Conservation (phyloP, 2,888 invertebrate genomes). For the Eledone cirrhosa region DNA sequence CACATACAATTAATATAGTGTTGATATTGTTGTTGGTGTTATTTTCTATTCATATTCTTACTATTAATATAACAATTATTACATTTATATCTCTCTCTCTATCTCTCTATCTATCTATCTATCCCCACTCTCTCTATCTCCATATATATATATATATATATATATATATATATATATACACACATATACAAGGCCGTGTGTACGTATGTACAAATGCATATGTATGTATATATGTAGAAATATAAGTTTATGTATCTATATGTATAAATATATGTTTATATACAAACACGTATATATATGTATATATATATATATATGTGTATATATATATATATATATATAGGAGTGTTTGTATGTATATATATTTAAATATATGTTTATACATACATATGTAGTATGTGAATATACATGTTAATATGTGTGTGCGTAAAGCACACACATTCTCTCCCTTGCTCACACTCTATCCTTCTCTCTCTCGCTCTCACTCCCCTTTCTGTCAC, state of each 20-base stretch:
- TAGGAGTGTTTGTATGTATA: no score
- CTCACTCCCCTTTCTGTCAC: not conserved
- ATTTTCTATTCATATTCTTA: no score
- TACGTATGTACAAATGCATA: not conserved
- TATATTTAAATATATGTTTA: not conserved
- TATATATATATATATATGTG: not conserved
- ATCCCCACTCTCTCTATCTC: not conserved
- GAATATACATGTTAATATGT: no score
- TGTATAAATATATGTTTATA: not conserved
- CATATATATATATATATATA: not conserved
- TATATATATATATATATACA: not conserved
- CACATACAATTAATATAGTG: no score
- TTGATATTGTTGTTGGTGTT: no score
- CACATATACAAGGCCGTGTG: not conserved
- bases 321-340: slow-evolving; percentile 6
- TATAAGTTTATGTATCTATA: not conserved
- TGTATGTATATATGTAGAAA: not conserved
- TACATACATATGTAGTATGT: not conserved
- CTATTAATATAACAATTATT: no score
- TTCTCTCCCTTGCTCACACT: no score
- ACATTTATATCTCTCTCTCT: no score
- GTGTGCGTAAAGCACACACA: no score
- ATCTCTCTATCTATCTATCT: not conserved
- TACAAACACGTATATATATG: not conserved
- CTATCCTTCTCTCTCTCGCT: not conserved